Evolutionary conservation across 2,888 invertebrate genomes (phyloP).

Genomic region (Urechis unicinctus): DNA sequence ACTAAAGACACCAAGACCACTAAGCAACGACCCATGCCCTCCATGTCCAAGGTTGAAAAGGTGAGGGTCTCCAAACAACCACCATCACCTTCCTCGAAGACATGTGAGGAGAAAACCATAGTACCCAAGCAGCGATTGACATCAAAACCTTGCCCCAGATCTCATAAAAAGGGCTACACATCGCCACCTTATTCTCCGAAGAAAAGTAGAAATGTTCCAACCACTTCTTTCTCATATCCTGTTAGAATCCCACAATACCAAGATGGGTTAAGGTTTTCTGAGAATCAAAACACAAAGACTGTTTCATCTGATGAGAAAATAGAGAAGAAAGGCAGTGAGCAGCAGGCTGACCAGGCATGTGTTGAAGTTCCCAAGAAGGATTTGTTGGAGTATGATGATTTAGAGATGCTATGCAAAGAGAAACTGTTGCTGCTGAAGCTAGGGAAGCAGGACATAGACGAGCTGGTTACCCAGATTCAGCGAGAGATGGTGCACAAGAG

Average conservation of each 20-base stretch:
- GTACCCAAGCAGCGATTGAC: background rate
- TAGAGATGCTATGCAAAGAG: constrained; percentile 11
- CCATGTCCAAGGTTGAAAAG: too few species aligned
- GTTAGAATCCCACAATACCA: background rate
- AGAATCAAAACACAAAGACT: too few species aligned
- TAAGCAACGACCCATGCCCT: too few species aligned
- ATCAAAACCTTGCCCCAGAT: background rate
- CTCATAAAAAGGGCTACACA: background rate
- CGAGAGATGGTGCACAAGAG: constrained; percentile 24
- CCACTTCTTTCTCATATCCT: too few species aligned
- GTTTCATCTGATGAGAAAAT: too few species aligned
- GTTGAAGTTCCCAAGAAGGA: too few species aligned
- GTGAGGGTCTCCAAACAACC: background rate
- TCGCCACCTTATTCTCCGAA: background rate
- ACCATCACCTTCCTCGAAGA: background rate
- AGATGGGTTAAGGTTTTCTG: too few species aligned
- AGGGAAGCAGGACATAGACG: background rate
- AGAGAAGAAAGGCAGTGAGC: too few species aligned
- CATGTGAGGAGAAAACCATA: background rate
- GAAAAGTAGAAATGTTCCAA: too few species aligned
- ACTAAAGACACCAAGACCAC: background rate
- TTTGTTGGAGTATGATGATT: constrained; percentile 6
- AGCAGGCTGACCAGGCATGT: too few species aligned
- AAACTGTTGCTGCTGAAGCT: constrained; percentile 7
- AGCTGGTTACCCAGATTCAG: constrained; percentile 21